A percentile compares a stretch with the other conserved stretches of the same genome.
Evolutionary conservation across 1,140 invertebrate genomes (phyloP).

Genomic region (Trissolcus basalis): DNA sequence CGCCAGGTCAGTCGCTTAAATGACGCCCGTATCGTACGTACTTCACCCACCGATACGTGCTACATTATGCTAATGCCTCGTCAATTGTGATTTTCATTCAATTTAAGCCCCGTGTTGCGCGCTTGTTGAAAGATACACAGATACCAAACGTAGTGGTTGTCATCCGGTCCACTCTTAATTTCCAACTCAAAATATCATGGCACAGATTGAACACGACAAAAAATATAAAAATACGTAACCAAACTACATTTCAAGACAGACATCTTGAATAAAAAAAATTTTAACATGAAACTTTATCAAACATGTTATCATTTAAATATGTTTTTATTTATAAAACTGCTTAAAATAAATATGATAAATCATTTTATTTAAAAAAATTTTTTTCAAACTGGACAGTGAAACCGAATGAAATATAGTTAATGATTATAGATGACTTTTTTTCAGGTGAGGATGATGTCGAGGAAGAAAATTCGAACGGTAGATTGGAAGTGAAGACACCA

Average conservation of each 20-base stretch:
- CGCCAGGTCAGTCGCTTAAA: conserved; percentile 46
- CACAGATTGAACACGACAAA: too few species aligned
- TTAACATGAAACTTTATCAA: too few species aligned
- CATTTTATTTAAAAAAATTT: conserved; percentile 2
- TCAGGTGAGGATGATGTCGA: too few species aligned
- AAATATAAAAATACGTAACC: too few species aligned
- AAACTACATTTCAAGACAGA: too few species aligned
- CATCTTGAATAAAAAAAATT: too few species aligned
- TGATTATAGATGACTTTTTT: too few species aligned
- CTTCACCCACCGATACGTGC: conserved; percentile 66
- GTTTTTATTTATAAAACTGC: too few species aligned
- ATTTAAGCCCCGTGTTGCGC: conserved; percentile 67
- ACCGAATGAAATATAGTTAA: too few species aligned
- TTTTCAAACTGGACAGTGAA: background rate
- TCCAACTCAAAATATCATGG: background rate
- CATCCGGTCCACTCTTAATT: conserved; percentile 46
- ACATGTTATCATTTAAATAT: too few species aligned
- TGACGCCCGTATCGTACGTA: conserved; percentile 62
- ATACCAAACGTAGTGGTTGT: conserved; percentile 63
- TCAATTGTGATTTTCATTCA: conserved; percentile 70
- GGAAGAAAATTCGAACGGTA: conserved; percentile 25
- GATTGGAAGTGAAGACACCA: conserved; percentile 29
- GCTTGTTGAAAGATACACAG: conserved; percentile 68
- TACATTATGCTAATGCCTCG: conserved; percentile 70
- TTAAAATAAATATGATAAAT: too few species aligned